phyloP scores from a whole-genome alignment of 2,113 vertebrate genomes.

The Phyllopteryx taeniolatus region DNA sequence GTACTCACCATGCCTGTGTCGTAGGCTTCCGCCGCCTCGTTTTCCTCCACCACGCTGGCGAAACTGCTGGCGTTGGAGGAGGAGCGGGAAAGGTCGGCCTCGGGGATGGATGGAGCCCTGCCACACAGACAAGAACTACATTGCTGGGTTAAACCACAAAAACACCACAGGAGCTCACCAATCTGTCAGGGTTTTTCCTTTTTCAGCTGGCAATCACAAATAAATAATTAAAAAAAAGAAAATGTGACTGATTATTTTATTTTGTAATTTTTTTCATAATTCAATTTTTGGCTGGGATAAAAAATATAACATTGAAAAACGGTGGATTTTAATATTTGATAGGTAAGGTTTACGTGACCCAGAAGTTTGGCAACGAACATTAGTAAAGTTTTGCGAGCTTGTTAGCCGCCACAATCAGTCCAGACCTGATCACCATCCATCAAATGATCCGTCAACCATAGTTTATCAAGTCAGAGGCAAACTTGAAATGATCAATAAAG shows the following conservation, averaged over 20 bases:
- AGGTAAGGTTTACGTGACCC: too few species aligned
- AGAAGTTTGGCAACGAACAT: too few species aligned
- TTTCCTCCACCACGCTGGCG: slow-evolving; percentile 87
- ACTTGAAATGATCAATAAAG: too few species aligned
- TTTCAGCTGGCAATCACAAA: neutral
- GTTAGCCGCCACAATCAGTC: too few species aligned
- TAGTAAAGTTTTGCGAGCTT: too few species aligned
- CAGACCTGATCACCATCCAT: too few species aligned
- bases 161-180: neutral
- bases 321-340: too few species aligned
- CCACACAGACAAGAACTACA: slow-evolving; percentile 65
- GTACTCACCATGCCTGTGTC: slow-evolving; percentile 81
- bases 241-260: neutral
- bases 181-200: neutral
- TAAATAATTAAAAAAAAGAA: neutral
- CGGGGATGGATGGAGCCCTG: slow-evolving; percentile 74
- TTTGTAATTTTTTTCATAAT: neutral
- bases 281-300: too few species aligned
- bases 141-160: slow-evolving; percentile 35
- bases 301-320: too few species aligned
- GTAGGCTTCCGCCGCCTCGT: slow-evolving; percentile 78
- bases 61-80: slow-evolving; percentile 96
- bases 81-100: slow-evolving; percentile 85
- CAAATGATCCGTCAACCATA: too few species aligned
- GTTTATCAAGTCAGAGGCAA: too few species aligned